Percentiles rank a stretch among this genome's conserved stretches.
Conservation (phyloP, 2,888 invertebrate species). For the Alsophila aescularia region DNA sequence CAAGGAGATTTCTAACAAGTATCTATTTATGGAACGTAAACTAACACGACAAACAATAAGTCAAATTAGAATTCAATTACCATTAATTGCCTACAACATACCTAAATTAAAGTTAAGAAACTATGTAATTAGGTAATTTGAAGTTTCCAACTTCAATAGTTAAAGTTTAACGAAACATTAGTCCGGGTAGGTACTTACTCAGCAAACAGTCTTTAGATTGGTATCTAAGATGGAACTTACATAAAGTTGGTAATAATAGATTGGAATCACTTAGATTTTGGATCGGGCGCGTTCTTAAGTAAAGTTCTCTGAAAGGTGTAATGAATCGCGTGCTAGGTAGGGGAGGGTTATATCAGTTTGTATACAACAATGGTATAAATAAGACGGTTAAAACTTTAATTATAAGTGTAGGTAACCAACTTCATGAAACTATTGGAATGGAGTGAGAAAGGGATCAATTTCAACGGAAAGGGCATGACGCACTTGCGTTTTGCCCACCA, state of each 20-base stretch:
- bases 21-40: too few species aligned
- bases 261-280: constrained; percentile 19
- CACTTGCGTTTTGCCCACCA: too few species aligned
- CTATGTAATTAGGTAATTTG: constrained; percentile 30
- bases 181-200: constrained; percentile 10
- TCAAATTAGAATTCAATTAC: too few species aligned
- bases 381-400: not conserved
- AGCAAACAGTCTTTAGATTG: constrained; percentile 23
- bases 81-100: constrained; percentile 8
- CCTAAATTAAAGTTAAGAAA: constrained; percentile 21
- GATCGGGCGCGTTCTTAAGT: constrained; percentile 1
- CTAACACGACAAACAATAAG: constrained; percentile 12
- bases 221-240: constrained; percentile 15
- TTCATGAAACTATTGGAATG: not conserved
- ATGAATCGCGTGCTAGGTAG: constrained; percentile 3
- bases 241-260: constrained; percentile 27
- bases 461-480: too few species aligned
- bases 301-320: constrained; percentile 4
- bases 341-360: not conserved
- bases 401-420: not conserved
- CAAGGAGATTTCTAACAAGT: not conserved
- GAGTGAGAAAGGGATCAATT: too few species aligned
- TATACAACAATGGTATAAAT: not conserved
- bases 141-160: constrained; percentile 25
- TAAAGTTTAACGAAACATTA: constrained; percentile 19